Evolutionary conservation across 2,797 vertebrate genomes (phyloP).

Genomic region (Onychomys torridus): DNA sequence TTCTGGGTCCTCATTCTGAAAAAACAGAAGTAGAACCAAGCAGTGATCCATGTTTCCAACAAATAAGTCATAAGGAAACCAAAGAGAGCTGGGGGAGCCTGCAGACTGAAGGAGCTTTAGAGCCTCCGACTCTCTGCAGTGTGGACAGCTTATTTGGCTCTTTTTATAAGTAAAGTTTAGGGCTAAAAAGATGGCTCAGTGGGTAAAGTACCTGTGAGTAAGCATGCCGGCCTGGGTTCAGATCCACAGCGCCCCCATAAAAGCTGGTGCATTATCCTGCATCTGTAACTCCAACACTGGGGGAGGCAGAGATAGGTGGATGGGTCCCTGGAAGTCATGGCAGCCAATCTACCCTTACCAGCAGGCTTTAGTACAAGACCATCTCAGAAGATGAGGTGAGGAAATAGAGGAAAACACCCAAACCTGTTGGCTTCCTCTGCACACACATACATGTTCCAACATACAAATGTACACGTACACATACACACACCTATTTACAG

Average conservation of each 20-base stretch:
- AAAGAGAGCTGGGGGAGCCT: too few relatives aligned
- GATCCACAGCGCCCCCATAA: too few relatives aligned
- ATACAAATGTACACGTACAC: not conserved
- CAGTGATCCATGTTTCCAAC: too few relatives aligned
- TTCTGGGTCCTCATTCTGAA: not conserved
- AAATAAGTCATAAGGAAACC: not conserved
- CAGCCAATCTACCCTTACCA: too few relatives aligned
- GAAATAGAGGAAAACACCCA: not conserved
- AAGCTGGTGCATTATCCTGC: too few relatives aligned
- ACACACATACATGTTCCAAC: not conserved
- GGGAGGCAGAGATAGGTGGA: not conserved
- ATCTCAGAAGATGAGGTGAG: not conserved
- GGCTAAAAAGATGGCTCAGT: not conserved
- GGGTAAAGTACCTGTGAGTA: not conserved
- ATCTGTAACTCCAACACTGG: not conserved
- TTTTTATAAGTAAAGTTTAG: not conserved
- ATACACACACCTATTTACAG: not conserved
- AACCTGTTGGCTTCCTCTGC: not conserved
- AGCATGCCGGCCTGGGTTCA: not conserved
- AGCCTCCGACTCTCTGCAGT: fast-evolving
- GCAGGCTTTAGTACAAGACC: not conserved
- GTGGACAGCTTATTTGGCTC: not conserved
- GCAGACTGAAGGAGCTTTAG: not conserved
- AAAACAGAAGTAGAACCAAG: not conserved
- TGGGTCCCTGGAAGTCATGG: not conserved